A percentile compares a stretch with the other conserved stretches of the same genome.
These are phyloP conservation scores for Amblyteles armatorius DNA, from an alignment of 2,888 invertebrate species.

Conservation along the genomic window DNA sequence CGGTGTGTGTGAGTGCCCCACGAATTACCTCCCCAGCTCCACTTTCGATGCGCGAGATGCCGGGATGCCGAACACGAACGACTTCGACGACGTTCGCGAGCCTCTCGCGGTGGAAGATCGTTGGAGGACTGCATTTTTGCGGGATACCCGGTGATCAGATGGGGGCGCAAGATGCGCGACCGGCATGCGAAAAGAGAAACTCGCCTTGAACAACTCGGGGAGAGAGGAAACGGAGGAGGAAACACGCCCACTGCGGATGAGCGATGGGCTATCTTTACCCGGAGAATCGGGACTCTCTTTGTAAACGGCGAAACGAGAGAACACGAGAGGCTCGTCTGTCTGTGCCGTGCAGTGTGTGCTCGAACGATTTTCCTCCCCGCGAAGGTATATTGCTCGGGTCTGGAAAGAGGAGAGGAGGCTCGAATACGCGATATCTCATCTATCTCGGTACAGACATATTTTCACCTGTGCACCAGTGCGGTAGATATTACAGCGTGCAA, in stretches of 20 bases:
- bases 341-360: too few species aligned
- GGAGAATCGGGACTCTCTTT: conserved; percentile 61
- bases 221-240: conserved; percentile 17
- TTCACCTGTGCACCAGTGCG: too few species aligned
- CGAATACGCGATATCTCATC: too few species aligned
- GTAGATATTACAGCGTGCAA: conserved; percentile 12
- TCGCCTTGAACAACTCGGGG: conserved; percentile 11
- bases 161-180: conserved; percentile 15
- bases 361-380: too few species aligned
- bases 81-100: not conserved
- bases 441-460: too few species aligned
- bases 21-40: not conserved
- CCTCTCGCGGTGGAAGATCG: not conserved
- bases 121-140: conserved; percentile 61
- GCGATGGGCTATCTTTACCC: conserved; percentile 67
- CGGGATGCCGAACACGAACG: conserved; percentile 8
- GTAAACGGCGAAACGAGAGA: conserved; percentile 68
- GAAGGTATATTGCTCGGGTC: too few species aligned
- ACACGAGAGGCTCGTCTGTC: conserved; percentile 16
- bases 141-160: conserved; percentile 20
- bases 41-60: not conserved
- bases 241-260: conserved; percentile 60
- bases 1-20: conserved; percentile 35
- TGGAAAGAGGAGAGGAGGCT: too few species aligned
- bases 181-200: conserved; percentile 29